Percentiles rank a stretch among this genome's conserved stretches.
phyloP scores from a whole-genome alignment of 2,888 invertebrate species.

The Choristoneura rosaceana region DNA sequence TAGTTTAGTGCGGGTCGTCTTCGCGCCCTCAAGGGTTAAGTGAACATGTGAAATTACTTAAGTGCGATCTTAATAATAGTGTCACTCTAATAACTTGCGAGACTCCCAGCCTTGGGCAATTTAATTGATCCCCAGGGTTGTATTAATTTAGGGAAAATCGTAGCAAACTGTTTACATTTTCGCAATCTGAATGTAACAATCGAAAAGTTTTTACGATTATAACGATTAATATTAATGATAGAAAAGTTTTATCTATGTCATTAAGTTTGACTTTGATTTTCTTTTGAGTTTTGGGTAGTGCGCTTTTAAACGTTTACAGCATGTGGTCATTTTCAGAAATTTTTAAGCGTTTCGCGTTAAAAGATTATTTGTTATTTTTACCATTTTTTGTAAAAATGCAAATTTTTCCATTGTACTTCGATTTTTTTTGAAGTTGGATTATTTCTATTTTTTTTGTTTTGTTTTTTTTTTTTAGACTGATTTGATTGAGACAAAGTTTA shows the following conservation, averaged over 20 bases:
- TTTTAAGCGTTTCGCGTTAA: too few relatives aligned
- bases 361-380: too few relatives aligned
- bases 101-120: not conserved
- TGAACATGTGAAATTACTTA: conserved; percentile 11
- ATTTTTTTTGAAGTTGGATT: too few relatives aligned
- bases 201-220: not conserved
- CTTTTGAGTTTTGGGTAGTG: not conserved
- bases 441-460: too few relatives aligned
- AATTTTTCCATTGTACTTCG: too few relatives aligned
- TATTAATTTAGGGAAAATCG: conserved; percentile 4
- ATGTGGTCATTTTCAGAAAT: too few relatives aligned
- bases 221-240: not conserved
- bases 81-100: not conserved
- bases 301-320: too few relatives aligned
- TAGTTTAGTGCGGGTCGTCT: not conserved
- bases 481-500: too few relatives aligned
- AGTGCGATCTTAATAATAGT: conserved; percentile 11
- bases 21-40: not conserved
- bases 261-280: not conserved
- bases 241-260: not conserved
- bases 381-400: too few relatives aligned
- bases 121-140: conserved; percentile 5
- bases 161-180: conserved; percentile 3
- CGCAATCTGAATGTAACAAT: not conserved
- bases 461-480: too few relatives aligned